Evolutionary conservation across 2,888 invertebrate species (phyloP).

Genomic region (Hydriomena furcata): DNA sequence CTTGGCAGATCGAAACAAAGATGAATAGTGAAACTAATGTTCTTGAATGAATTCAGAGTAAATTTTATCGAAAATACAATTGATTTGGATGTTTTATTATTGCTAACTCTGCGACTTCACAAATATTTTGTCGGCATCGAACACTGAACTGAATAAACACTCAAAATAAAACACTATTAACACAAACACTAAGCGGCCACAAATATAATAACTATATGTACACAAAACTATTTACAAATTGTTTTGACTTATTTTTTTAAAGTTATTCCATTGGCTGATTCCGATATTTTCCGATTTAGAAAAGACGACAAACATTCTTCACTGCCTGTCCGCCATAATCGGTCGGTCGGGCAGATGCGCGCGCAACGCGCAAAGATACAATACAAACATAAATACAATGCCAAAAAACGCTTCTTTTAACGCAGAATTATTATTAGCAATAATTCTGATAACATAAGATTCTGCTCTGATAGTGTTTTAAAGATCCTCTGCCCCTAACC

Average conservation of each 20-base stretch:
- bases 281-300: conserved; percentile 85
- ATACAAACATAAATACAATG: conserved; percentile 72
- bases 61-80: conserved; percentile 53
- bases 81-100: conserved; percentile 64
- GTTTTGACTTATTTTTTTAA: conserved; percentile 82
- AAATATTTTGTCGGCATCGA: conserved; percentile 84
- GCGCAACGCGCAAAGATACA: conserved; percentile 81
- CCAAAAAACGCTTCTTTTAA: conserved; percentile 25
- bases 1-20: conserved; percentile 84
- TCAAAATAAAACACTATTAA: conserved; percentile 85
- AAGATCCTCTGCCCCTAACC: too few relatives aligned
- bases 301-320: conserved; percentile 81
- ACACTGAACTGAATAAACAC: conserved; percentile 84
- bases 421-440: conserved; percentile 14
- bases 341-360: conserved; percentile 80
- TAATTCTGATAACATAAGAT: too few relatives aligned
- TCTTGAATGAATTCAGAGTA: conserved; percentile 43
- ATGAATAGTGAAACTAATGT: conserved; percentile 60
- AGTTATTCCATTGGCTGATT: conserved; percentile 87
- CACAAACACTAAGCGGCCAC: conserved; percentile 84
- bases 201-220: conserved; percentile 89
- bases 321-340: conserved; percentile 82
- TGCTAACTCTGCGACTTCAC: conserved; percentile 68
- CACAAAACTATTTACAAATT: conserved; percentile 89
- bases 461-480: too few relatives aligned